Evolutionary conservation across 2,113 vertebrate species (phyloP), one percentile per base, ranked within the genome.

Genomic region (Ornithorhynchus anatinus): DNA sequence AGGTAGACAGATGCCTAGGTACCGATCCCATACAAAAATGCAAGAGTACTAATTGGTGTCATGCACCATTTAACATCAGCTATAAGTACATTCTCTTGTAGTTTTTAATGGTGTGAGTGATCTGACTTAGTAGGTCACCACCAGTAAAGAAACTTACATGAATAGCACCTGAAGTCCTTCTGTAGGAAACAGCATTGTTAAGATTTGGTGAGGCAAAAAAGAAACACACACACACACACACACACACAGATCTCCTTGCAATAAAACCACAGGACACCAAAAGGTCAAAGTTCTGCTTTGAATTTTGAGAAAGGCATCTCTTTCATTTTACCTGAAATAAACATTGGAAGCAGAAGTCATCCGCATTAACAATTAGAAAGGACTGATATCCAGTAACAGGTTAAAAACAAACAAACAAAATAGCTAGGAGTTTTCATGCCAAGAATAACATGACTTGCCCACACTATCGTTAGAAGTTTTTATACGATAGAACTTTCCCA

Each of bases 61-160:
- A 51, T 84, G 80, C 74, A 65, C 62, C 73, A 74, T 74, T 82
- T 54, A 58, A 77, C 69, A 88, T 70, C 64, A 72, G 60, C 72
- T 82, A 47, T 83, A 87, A 87, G 84, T 79, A 81, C 62, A 72
- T 45, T 66, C 81, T 69, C 63, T 56, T 65, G 63, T 52, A 82
- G 67, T 59, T 85, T 89, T 75, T 85, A 90, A 86, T 84, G 77
- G 62, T 85, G 52, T 77, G 77, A 89, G 85, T 40, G 60, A 52
- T 82, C 89, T 89, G 89, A 90, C 77, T 92, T 86, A 89, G 89
- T 77, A 89, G 75, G 70, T 27, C 74, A 33, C 36, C 81, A 56
- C 73, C 83, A 89, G 74, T 19, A 83, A 69, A 84, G 63, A 53
- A 82, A 89, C 86, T 86, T 84, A 86, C 82, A 85, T 80, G 85